Percentiles rank a stretch among this genome's conserved stretches.
Evolutionary conservation across 2,888 invertebrate species (phyloP).

Genomic region (Athetis lepigone): DNA sequence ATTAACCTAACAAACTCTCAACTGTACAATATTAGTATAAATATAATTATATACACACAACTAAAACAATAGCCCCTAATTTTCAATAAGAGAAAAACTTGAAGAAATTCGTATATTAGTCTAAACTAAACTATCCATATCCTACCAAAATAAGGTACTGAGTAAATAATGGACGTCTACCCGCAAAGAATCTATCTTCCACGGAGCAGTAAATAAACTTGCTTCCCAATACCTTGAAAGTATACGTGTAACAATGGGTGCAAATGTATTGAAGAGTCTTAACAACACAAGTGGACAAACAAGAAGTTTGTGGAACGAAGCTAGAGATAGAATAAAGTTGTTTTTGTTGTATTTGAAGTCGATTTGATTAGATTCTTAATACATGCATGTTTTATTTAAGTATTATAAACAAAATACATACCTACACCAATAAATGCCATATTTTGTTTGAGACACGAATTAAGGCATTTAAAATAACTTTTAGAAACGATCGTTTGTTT

Average conservation of each 20-base stretch:
- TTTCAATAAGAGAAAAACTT: no score
- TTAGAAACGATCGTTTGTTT: no score
- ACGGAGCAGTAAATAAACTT: conserved; percentile 45
- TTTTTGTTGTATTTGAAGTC: conserved; percentile 6
- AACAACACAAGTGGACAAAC: conserved; percentile 41
- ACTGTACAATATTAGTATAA: no score
- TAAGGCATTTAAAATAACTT: no score
- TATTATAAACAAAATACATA: not conserved
- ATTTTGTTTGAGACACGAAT: no score
- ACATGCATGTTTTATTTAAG: not conserved
- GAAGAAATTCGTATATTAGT: not conserved
- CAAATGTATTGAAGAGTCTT: conserved; percentile 39
- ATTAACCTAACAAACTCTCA: no score
- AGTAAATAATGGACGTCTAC: conserved; percentile 13
- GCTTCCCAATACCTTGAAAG: conserved; percentile 25
- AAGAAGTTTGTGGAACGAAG: conserved; percentile 13
- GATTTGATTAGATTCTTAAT: not conserved
- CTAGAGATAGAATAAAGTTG: conserved; percentile 9
- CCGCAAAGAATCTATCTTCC: conserved; percentile 19
- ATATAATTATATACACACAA: no score
- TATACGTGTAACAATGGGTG: conserved; percentile 32
- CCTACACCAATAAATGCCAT: no score
- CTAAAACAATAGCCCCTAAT: not conserved
- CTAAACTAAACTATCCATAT: not conserved
- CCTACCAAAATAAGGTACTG: not conserved